Conservation (phyloP, 2,797 vertebrate species). For the Typhlichthys subterraneus region DNA sequence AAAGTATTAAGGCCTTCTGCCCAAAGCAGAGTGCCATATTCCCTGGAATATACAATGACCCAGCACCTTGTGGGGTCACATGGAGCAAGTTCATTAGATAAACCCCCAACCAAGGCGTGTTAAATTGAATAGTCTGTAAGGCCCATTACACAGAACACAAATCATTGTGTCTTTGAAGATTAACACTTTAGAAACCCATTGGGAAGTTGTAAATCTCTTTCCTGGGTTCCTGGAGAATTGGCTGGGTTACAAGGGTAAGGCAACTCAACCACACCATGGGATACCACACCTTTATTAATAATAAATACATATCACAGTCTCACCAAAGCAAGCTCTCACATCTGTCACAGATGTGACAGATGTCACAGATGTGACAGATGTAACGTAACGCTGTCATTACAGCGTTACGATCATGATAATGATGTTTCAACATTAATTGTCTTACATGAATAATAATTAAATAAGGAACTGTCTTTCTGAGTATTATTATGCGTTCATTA, state of each 20-base stretch:
- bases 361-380: no score
- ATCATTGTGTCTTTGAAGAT: slow-evolving; percentile 49
- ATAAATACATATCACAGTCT: slow-evolving; percentile 14
- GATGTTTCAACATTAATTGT: slow-evolving; percentile 68
- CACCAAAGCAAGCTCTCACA: slow-evolving; percentile 38
- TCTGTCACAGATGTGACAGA: no score
- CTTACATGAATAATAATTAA: slow-evolving; percentile 78
- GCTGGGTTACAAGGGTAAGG: slow-evolving; percentile 17
- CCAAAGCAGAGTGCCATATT: slow-evolving; percentile 18
- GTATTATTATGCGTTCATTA: slow-evolving; percentile 71
- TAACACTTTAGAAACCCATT: slow-evolving; percentile 42
- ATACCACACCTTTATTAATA: slow-evolving; percentile 37
- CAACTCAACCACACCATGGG: slow-evolving; percentile 13
- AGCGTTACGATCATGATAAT: slow-evolving; percentile 58
- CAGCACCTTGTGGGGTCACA: slow-evolving; percentile 17
- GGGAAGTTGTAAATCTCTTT: slow-evolving; percentile 45
- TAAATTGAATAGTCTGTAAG: slow-evolving; percentile 32
- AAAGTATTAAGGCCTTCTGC: slow-evolving; percentile 33
- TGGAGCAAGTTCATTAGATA: slow-evolving; percentile 26
- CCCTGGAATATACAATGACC: slow-evolving; percentile 17
- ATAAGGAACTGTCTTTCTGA: slow-evolving; percentile 67
- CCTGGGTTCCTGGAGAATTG: slow-evolving; percentile 26
- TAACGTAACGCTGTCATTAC: no score
- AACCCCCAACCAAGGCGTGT: slow-evolving; percentile 34
- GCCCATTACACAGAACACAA: slow-evolving; percentile 36